Evolutionary conservation across 2,113 vertebrate species (phyloP).

Genomic region (rabbit (Oryctolagus cuniculus)): DNA sequence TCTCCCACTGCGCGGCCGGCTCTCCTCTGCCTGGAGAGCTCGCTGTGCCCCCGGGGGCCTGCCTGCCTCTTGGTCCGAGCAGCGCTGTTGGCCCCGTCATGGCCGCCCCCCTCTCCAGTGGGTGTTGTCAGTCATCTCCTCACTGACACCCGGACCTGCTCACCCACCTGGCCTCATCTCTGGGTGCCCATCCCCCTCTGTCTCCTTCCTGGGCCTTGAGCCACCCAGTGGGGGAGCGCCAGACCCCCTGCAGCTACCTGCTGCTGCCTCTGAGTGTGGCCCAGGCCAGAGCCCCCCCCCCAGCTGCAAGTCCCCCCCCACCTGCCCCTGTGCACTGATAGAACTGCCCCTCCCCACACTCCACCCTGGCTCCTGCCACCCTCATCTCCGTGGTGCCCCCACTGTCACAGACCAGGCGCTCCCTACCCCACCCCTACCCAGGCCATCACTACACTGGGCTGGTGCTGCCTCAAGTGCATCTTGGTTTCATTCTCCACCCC

Average conservation of each 20-base stretch:
- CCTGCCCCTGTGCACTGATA: too few species aligned
- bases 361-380: not conserved
- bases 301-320: too few species aligned
- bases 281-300: not conserved
- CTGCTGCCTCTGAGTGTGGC: not conserved
- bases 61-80: not conserved
- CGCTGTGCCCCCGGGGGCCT: too few species aligned
- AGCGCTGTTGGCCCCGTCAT: not conserved
- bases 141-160: not conserved
- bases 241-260: not conserved
- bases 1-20: accelerated
- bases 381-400: too few species aligned
- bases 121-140: too few species aligned
- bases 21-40: accelerated
- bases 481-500: not conserved
- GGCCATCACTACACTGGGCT: not conserved
- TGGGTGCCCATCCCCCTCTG: not conserved
- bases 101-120: not conserved
- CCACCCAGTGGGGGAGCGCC: accelerated
- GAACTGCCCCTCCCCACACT: not conserved
- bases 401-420: not conserved
- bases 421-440: accelerated
- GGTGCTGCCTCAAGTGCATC: not conserved
- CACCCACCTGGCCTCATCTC: not conserved
- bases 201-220: not conserved